These are phyloP conservation scores for Poecilus cupreus DNA, from an alignment of 2,888 invertebrate genomes.

Conservation along the genomic window DNA sequence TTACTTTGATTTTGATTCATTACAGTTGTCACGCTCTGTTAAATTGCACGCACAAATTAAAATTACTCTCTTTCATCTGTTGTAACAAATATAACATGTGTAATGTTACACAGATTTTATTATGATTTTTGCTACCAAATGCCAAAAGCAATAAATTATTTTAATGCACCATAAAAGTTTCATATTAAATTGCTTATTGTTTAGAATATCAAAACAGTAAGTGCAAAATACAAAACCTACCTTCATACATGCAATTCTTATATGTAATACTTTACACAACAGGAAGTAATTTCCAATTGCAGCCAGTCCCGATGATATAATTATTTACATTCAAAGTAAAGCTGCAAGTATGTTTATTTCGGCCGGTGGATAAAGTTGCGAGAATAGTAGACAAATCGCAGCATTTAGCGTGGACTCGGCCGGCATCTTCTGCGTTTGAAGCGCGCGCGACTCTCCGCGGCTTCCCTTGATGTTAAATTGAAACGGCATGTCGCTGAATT, in stretches of 20 bases:
- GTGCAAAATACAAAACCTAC: no score
- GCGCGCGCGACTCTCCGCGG: slow-evolving; percentile 25
- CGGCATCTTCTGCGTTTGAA: slow-evolving; percentile 9
- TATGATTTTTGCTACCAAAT: no score
- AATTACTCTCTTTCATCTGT: background rate
- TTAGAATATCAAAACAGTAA: no score
- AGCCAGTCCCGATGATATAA: background rate
- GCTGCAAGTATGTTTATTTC: background rate
- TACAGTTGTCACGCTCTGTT: background rate
- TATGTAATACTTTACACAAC: no score
- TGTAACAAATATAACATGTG: no score
- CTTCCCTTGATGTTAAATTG: slow-evolving; percentile 53
- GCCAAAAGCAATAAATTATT: no score
- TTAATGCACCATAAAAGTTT: no score
- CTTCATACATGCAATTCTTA: no score
- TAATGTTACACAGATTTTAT: no score
- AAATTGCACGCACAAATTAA: background rate
- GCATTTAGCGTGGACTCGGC: background rate
- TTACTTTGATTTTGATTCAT: background rate
- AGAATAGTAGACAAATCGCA: slow-evolving; percentile 31
- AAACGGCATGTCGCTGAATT: slow-evolving; percentile 55
- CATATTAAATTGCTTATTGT: no score
- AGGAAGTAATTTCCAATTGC: no score
- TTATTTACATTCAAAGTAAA: background rate
- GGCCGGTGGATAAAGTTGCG: slow-evolving; percentile 3